Evolutionary conservation across 30 jellyfish, hydroid and myxozoan species (phyloP), one percentile per base, ranked within the genome.

Genomic region (Phacellophora camtschatica): DNA sequence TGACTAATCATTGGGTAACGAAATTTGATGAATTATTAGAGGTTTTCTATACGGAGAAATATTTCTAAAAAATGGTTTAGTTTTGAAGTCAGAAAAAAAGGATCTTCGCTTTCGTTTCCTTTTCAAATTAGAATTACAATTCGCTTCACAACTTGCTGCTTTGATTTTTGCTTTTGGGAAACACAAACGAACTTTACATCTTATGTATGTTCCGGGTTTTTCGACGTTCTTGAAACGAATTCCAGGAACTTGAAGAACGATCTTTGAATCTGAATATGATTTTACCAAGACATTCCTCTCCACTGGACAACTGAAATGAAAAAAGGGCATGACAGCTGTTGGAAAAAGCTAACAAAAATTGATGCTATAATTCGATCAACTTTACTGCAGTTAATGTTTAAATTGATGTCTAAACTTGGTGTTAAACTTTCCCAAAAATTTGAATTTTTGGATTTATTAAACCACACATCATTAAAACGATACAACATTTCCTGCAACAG

Each of bases 231-330:
- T 80, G 81, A 90, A 90, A 6, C 76, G 84, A 32, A 81, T 83
- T 59, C 90, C 89, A 4, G 97, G 97, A 62, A 90, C 39, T 59
- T 51, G 85, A 12, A 90, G 71, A n/a, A 42, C 62, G 19, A 90
- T 76, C 36, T 36, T 61, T 0, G 92, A 55, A 27, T 42, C 49
- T 13, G 90, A 36, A 1, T 61, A 54, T 12, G 92, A 61, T 41
- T 61, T 63, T 3, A 90, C 74, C 16, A 36, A 51, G 10, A 90
- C 95, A 31, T 86, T 77, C 13, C 29, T 19, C 29, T 82, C 89
- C 3, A 53, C 22, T 19, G 97, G 97, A 46, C 97, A 90, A 16
- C 97, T 90, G 78, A 35, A 87, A 31, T 9, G 39, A 23, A 59
- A 29, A 55, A 31, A 73, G 45, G 27, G 3, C 16, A 31, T 2